phyloP scores from a whole-genome alignment of 2,888 invertebrate species.

The Aphidoletes aphidimyza region DNA sequence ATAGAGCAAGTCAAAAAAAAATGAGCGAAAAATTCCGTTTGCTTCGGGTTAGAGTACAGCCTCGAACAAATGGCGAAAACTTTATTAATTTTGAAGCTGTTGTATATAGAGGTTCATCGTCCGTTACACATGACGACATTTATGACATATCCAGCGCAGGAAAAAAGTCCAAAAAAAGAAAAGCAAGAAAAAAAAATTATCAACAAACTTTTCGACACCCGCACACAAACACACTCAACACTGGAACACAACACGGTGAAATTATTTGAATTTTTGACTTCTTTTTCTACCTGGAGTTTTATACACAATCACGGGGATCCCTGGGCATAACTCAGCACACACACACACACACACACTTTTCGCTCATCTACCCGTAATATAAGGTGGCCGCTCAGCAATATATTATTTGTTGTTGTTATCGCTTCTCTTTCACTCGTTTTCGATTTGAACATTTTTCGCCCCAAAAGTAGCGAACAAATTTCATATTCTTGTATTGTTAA shows the following conservation, averaged over 20 bases:
- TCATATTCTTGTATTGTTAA: slow-evolving; percentile 7
- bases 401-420: slow-evolving; percentile 13
- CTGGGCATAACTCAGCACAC: slow-evolving; percentile 4
- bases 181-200: neutral
- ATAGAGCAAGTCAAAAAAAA: neutral
- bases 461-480: neutral
- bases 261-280: slow-evolving; percentile 53
- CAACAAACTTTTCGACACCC: slow-evolving; percentile 50
- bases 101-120: slow-evolving; percentile 14
- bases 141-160: neutral
- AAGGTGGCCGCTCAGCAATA: neutral
- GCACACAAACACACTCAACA: neutral
- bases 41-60: neutral
- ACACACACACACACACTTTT: no score
- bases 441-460: neutral
- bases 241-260: neutral
- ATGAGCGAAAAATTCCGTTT: neutral
- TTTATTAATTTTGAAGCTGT: slow-evolving; percentile 43
- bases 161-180: neutral
- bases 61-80: slow-evolving; percentile 17
- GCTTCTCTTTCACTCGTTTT: neutral
- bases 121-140: slow-evolving; percentile 52
- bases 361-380: neutral
- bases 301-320: neutral
- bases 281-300: neutral